Conservation (phyloP, 2,113 vertebrate species). For the Phylloscopus trochilus region DNA sequence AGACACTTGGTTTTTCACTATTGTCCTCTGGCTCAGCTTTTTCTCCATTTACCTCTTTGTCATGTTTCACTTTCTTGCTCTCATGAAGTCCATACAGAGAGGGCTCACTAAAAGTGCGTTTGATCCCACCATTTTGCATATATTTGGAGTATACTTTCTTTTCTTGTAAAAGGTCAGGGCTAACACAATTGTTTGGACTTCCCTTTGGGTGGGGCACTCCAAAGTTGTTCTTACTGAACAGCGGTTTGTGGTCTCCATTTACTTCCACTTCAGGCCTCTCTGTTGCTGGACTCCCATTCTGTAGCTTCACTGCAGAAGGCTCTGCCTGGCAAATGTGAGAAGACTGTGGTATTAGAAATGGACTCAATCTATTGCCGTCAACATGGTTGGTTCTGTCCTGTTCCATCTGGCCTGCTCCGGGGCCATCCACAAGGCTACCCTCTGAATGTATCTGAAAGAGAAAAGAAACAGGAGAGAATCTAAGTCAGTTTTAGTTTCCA, state of each 20-base stretch:
- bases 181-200: conserved; percentile 72
- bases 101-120: conserved; percentile 80
- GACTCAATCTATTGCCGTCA: conserved; percentile 88
- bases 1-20: conserved; percentile 55
- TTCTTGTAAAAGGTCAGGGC: conserved; percentile 73
- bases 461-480: conserved; percentile 18
- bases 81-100: conserved; percentile 77
- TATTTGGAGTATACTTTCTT: conserved; percentile 73
- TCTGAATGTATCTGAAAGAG: conserved; percentile 77
- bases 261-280: conserved; percentile 75
- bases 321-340: conserved; percentile 76
- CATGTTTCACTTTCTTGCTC: conserved; percentile 81
- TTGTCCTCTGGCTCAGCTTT: conserved; percentile 57
- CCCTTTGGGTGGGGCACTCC: conserved; percentile 75
- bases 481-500: neutral
- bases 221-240: conserved; percentile 72
- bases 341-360: conserved; percentile 79
- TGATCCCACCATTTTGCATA: conserved; percentile 87
- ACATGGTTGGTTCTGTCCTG: conserved; percentile 90
- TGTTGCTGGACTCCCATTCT: conserved; percentile 83
- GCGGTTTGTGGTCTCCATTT: conserved; percentile 80
- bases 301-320: conserved; percentile 75
- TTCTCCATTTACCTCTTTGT: conserved; percentile 78
- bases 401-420: conserved; percentile 98
- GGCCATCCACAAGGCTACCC: conserved; percentile 95